A percentile compares a stretch with the other conserved stretches of the same genome.
phyloP scores from a whole-genome alignment of 2,888 invertebrate species.

The Agonum fuliginosum region DNA sequence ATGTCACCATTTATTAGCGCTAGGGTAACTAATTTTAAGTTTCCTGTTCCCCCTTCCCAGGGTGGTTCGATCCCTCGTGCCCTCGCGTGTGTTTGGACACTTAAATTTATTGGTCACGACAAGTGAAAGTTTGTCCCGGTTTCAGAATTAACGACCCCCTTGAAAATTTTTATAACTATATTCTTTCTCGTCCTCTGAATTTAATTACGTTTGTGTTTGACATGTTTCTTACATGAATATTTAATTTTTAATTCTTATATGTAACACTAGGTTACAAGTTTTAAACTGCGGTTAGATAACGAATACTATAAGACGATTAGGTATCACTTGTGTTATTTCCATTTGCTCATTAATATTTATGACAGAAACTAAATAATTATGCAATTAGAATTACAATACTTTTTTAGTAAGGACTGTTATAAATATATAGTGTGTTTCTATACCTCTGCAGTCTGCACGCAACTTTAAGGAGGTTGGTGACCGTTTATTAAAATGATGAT shows the following conservation, averaged over 20 bases:
- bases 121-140: constrained; percentile 21
- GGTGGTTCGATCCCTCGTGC: not conserved
- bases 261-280: not conserved
- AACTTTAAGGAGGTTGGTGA: too few relatives aligned
- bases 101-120: constrained; percentile 46
- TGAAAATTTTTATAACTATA: constrained; percentile 46
- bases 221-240: constrained; percentile 17
- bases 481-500: too few relatives aligned
- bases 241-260: constrained; percentile 9
- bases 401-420: too few relatives aligned
- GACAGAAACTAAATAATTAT: too few relatives aligned
- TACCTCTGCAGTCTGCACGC: too few relatives aligned
- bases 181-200: constrained; percentile 13
- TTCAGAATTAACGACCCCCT: not conserved
- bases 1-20: constrained; percentile 43
- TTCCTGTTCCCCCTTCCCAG: constrained; percentile 5
- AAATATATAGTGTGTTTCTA: too few relatives aligned
- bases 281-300: not conserved
- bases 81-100: constrained; percentile 22
- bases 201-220: not conserved
- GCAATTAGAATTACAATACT: too few relatives aligned
- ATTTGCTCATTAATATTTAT: too few relatives aligned
- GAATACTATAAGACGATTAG: not conserved
- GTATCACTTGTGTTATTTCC: too few relatives aligned
- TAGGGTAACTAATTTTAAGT: constrained; percentile 28